A percentile compares a stretch with the other conserved stretches of the same genome.
phyloP scores from a whole-genome alignment of 2,797 vertebrate species.

The Vireo griseus region DNA sequence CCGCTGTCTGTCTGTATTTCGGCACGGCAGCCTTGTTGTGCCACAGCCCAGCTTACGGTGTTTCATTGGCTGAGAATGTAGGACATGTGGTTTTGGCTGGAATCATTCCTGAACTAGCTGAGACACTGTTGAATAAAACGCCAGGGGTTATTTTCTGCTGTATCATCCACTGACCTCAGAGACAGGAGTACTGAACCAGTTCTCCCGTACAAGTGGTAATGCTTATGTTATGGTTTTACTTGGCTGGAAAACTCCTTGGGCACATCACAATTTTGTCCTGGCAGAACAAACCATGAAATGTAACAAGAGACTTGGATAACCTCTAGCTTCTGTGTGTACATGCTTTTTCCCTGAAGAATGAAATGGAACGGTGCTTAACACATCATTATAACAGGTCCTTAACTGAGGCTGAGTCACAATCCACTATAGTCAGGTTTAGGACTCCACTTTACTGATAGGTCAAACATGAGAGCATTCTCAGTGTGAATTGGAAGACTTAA shows the following conservation, averaged over 20 bases:
- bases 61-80: slow-evolving; percentile 60
- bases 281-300: not conserved
- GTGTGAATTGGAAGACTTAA: not conserved
- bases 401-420: not conserved
- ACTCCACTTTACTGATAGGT: not conserved
- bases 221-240: slow-evolving; percentile 11
- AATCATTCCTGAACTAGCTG: not conserved
- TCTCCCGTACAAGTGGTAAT: not conserved
- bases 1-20: not conserved
- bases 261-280: not conserved
- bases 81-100: slow-evolving; percentile 49
- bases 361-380: not conserved
- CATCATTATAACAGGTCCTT: not conserved
- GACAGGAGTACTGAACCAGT: not conserved
- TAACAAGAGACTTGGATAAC: not conserved
- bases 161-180: slow-evolving; percentile 49
- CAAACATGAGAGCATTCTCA: not conserved
- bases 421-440: not conserved
- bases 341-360: not conserved
- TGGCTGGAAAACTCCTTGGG: not conserved
- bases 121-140: not conserved
- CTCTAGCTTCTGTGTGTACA: fast-evolving
- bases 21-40: not conserved
- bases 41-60: not conserved
- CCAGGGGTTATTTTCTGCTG: slow-evolving; percentile 23